Base-by-base conservation (phyloP, 2,888 invertebrate species). In the Trachelus iudaicus region DNA sequence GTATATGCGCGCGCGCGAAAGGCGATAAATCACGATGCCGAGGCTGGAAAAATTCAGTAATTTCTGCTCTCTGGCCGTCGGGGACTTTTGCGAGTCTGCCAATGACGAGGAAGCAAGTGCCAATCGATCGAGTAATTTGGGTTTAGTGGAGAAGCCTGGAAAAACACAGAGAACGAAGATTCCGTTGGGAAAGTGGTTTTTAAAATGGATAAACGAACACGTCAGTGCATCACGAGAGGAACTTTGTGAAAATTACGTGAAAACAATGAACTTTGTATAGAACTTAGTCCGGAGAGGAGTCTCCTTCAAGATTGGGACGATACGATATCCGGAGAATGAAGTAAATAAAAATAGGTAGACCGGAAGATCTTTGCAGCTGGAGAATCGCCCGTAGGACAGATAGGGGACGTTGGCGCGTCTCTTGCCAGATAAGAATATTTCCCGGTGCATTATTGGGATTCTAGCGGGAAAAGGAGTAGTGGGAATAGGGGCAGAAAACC, bases 21-120 rank as follows among this genome's bases (percentile, higher is more conserved):
- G 82, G 81, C 84, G 80, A 86, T 87, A 87, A 85, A 87, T 87
- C 84, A 85, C 83, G 83, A 86, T 85, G 85, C 81, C 79, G 73
- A 71, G 73, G 73, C 31, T 69, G 11, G 77, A 80, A 81, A 84
- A 85, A 80, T 82, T 76, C 79, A 82, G 81, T 82, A 84, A 83
- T 85, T 85, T 83, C 81, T 82, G 82, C 82, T 76, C 82, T 76
- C 79, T 79, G 75, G 34, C 23, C 69, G 30, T 37, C 69, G 34
- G 77, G 30, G 56, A 77, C 76, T 68, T 74, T 68, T 74, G 37
- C 74, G 75, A 35, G 35, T n/a, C 34, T 77, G 69, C 40, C 69
- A 31, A 34, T 30, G 75, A 75, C 75, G 74, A 77, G 40, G 75
- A 74, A 77, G 34, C 73, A 76, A 73, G 76, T 71, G 79, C 75